A percentile compares a stretch with the other conserved stretches of the same genome.
Conservation (phyloP, 1,140 invertebrate genomes). For the Nasonia vitripennis region DNA sequence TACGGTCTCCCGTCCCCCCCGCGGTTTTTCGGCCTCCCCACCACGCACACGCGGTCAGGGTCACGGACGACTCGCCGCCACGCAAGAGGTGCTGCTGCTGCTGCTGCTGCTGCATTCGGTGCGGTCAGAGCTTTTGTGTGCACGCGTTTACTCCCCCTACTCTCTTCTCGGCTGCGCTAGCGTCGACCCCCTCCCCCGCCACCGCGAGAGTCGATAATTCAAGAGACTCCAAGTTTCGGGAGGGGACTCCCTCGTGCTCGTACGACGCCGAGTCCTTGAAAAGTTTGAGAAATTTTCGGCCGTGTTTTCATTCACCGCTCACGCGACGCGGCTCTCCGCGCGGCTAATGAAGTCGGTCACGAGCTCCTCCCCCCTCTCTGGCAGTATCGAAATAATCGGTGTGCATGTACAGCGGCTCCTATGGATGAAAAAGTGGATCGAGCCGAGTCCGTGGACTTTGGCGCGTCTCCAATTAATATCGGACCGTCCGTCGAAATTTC, state of each 20-base stretch:
- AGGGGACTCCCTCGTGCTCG: not conserved
- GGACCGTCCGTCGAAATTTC: not conserved
- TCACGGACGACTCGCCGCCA: slow-evolving; percentile 43
- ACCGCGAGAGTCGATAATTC: slow-evolving; percentile 34
- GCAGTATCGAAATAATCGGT: no score
- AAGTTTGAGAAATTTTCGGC: slow-evolving; percentile 26
- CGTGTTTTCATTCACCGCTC: not conserved
- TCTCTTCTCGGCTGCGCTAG: not conserved
- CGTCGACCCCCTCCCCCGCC: not conserved
- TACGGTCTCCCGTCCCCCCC: not conserved
- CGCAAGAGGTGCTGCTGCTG: not conserved
- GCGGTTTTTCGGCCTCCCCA: slow-evolving; percentile 33
- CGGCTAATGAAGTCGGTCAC: no score
- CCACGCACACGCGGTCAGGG: slow-evolving; percentile 39
- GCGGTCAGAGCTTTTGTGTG: slow-evolving; percentile 27
- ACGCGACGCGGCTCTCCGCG: no score
- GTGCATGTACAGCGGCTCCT: no score
- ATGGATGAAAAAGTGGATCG: no score
- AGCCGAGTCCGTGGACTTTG: not conserved
- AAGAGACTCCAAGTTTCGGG: not conserved
- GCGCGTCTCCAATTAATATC: not conserved
- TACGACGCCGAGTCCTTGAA: slow-evolving; percentile 36
- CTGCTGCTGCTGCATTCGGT: not conserved
- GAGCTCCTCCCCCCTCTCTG: no score
- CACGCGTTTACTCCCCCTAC: not conserved